These are phyloP conservation scores for Cryptoblepharus egeriae DNA, from an alignment of 2,797 vertebrate species.

Conservation along the genomic window DNA sequence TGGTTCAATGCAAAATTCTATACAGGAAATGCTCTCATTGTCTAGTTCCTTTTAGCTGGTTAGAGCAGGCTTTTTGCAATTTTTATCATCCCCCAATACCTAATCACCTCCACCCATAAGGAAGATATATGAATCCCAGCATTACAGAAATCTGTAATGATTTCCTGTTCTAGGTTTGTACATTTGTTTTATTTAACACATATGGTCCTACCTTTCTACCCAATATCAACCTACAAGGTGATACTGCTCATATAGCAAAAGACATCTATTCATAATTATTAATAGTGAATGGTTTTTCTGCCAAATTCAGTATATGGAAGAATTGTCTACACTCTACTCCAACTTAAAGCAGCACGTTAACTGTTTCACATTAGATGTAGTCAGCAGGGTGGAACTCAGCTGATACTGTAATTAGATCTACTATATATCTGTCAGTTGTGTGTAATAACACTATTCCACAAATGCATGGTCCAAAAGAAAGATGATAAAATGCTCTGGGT, in stretches of 20 bases:
- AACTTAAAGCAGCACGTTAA: slow-evolving; percentile 5
- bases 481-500: slow-evolving; percentile 45
- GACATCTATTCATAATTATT: not conserved
- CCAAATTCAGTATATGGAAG: slow-evolving; percentile 15
- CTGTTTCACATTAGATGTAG: not conserved
- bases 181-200: not conserved
- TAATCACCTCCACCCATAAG: not conserved
- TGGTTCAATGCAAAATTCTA: not conserved
- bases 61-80: not conserved
- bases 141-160: no score
- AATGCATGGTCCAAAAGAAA: not conserved
- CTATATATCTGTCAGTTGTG: slow-evolving; percentile 17
- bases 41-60: not conserved
- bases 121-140: not conserved
- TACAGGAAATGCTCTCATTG: not conserved
- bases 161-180: not conserved
- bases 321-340: not conserved
- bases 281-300: not conserved
- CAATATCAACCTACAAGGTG: not conserved
- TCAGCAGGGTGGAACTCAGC: slow-evolving; percentile 5
- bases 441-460: slow-evolving; percentile 15
- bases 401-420: slow-evolving; percentile 10
- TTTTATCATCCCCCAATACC: not conserved
- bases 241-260: not conserved
- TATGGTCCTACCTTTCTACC: not conserved